These are phyloP conservation scores for Venustaconcha ellipsiformis DNA, from an alignment of 1,140 invertebrate genomes.

Conservation along the genomic window DNA sequence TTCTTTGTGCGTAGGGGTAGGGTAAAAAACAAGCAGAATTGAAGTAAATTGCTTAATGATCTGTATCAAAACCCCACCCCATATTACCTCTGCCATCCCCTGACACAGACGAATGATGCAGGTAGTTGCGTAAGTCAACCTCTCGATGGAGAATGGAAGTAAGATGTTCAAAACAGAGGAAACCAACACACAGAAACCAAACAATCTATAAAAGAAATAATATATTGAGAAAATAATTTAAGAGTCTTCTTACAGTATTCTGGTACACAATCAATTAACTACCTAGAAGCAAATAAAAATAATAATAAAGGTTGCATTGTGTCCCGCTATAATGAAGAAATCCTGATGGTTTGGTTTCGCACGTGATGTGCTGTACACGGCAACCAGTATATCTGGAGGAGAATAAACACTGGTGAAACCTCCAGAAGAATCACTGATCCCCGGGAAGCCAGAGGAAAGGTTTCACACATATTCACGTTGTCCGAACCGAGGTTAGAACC, in stretches of 20 bases:
- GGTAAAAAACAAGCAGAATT: not conserved
- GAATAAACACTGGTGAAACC: too few species aligned
- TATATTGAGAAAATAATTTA: not conserved
- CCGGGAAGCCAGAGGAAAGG: too few species aligned
- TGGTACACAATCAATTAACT: not conserved
- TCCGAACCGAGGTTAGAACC: too few species aligned
- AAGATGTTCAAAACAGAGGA: conserved; percentile 59
- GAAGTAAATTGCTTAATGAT: not conserved
- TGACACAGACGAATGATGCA: conserved; percentile 54
- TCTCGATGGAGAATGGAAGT: conserved; percentile 54
- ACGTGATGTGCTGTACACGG: too few species aligned
- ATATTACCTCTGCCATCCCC: conserved; percentile 51
- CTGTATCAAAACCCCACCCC: not conserved
- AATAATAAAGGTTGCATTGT: not conserved
- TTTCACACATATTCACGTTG: too few species aligned
- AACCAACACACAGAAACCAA: conserved; percentile 58
- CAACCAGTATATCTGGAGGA: too few species aligned
- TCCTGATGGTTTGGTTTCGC: too few species aligned
- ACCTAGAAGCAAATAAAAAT: not conserved
- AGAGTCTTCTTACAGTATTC: not conserved
- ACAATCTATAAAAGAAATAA: conserved; percentile 49
- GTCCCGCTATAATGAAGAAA: too few species aligned
- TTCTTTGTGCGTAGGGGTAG: not conserved
- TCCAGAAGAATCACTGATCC: too few species aligned
- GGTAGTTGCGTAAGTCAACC: conserved; percentile 43